Percentiles rank a stretch among this genome's conserved stretches.
phyloP scores from a whole-genome alignment of 2,797 vertebrate genomes.

The Chanos chanos region DNA sequence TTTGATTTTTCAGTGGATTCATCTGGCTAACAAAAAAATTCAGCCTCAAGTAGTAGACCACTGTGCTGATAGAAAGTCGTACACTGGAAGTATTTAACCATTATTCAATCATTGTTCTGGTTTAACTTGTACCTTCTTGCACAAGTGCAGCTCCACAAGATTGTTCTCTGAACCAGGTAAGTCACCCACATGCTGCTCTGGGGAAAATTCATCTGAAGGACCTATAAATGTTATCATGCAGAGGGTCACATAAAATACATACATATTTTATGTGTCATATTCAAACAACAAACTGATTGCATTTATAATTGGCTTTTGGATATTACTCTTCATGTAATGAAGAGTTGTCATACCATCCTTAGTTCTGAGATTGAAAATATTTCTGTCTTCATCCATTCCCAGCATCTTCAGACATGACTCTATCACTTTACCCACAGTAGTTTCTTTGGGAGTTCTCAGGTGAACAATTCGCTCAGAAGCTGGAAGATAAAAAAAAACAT shows the following conservation, averaged over 20 bases:
- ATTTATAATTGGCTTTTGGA: no score
- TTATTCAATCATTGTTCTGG: background rate
- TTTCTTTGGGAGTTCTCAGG: slow-evolving; percentile 65
- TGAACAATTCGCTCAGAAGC: slow-evolving; percentile 66
- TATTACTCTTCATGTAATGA: no score
- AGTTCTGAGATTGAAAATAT: slow-evolving; percentile 58
- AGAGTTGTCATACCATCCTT: slow-evolving; percentile 53
- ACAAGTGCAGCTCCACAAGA: slow-evolving; percentile 66
- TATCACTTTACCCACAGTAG: slow-evolving; percentile 55
- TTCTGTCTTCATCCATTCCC: slow-evolving; percentile 58
- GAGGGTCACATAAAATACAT: no score
- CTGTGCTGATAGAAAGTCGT: no score
- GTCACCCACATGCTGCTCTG: slow-evolving; percentile 62
- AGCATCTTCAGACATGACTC: slow-evolving; percentile 66
- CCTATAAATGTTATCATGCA: slow-evolving; percentile 52
- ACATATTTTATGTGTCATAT: no score
- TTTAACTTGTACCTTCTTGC: slow-evolving; percentile 58
- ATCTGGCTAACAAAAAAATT: no score
- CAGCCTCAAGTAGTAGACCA: no score
- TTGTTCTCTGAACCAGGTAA: slow-evolving; percentile 54
- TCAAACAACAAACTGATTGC: no score
- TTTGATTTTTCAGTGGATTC: no score
- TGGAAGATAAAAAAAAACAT: no score
- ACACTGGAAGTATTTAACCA: background rate
- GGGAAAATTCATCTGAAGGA: slow-evolving; percentile 53